Evolutionary conservation across 2,888 invertebrate genomes (phyloP).

Genomic region (Habrosyne pyritoides): DNA sequence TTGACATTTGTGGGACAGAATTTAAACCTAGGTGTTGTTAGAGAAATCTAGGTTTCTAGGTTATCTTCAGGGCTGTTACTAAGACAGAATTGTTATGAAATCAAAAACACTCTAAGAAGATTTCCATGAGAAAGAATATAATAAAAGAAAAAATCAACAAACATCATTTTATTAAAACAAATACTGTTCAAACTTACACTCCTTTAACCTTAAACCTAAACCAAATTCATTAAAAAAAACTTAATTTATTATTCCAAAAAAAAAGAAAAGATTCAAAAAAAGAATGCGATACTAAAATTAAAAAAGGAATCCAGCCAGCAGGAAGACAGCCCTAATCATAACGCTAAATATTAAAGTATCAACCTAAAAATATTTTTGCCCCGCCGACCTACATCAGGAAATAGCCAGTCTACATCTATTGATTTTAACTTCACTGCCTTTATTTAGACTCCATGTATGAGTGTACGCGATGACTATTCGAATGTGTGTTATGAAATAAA

Average conservation of each 20-base stretch:
- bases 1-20: slow-evolving; percentile 6
- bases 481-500: background rate
- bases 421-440: slow-evolving; percentile 47
- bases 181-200: too few species aligned
- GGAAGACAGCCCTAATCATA: slow-evolving; percentile 6
- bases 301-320: background rate
- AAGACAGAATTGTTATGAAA: slow-evolving; percentile 12
- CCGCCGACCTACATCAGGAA: slow-evolving; percentile 58
- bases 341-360: slow-evolving; percentile 43
- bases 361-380: slow-evolving; percentile 51
- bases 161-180: too few species aligned
- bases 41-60: slow-evolving; percentile 46
- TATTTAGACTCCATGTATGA: slow-evolving; percentile 24
- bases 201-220: too few species aligned
- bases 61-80: slow-evolving; percentile 30
- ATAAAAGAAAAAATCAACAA: too few species aligned
- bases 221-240: background rate
- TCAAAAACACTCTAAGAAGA: background rate
- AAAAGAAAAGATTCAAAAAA: background rate
- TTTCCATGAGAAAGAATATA: too few species aligned
- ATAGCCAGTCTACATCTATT: slow-evolving; percentile 43
- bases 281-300: background rate
- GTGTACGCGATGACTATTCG: background rate
- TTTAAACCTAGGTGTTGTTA: slow-evolving; percentile 30
- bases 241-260: slow-evolving; percentile 7